Base-by-base conservation (phyloP, 1,140 invertebrate species). In the Melitaea cinxia region DNA sequence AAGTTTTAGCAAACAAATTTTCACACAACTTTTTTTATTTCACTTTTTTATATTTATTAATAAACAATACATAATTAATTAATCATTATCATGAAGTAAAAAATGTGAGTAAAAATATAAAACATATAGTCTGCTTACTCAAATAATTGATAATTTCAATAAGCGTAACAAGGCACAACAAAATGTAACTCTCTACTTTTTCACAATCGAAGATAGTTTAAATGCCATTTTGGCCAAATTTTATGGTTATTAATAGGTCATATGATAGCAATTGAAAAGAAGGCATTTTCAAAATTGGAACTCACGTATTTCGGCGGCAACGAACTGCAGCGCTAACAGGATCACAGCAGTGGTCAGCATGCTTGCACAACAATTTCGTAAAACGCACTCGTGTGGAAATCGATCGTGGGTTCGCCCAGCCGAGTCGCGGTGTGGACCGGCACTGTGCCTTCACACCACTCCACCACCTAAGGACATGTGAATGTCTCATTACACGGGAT, bases 221-320 rank as follows among this genome's bases (percentile, higher is more conserved):
- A 33, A 33, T 33, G 1, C 2, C 30, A 2, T 33, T 9, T 2
- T 33, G 2, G 7, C 30, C 7, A 26, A n/a, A n/a, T n/a, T n/a
- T n/a, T n/a, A n/a, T n/a, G n/a, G n/a, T n/a, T n/a, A n/a, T n/a
- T n/a, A 10, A 33, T 10, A 33, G 3, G 30, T 7, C 26, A 28
- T 4, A 28, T 28, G 7, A 33, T 9, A 12, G 5, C 4, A 28
- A 52, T 15, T 15, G 9, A 19, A 59, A 26, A 57, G 10, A 45
- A 45, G 7, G 21, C 33, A 17, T 7, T 42, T 37, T 15, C 15
- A 21, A 62, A 62, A 30, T 62, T 24, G 17, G 21, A 65, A 76
- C 85, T 83, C 78, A 88, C 85, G 85, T 65, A 88, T 80, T 70
- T 88, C 84, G 52, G 85, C 83, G 19, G 80, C 68, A 45, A 69